Evolutionary conservation across 2,113 vertebrate species (phyloP), one percentile per base, ranked within the genome.

Genomic region (Epinephelus lanceolatus): DNA sequence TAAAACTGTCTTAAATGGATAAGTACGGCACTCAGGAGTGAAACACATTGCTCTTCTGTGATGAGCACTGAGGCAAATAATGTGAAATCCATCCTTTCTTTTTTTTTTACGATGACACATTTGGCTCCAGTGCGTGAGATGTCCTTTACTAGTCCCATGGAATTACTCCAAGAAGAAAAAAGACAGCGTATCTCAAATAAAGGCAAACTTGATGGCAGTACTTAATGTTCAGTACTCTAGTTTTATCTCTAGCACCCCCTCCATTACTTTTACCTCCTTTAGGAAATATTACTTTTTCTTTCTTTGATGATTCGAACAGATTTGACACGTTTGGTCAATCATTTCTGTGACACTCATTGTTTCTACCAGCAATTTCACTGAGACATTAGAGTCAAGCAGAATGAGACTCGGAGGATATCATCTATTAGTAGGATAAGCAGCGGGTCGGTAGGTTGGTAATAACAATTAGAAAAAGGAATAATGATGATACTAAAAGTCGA

Each of bases 141-240:
- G 77, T 81, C 21, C 53, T 81, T 65, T 66, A 69, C 45, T 65
- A 56, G n/a, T 80, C 76, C 71, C 57, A 40, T 40, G 49, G 61
- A 83, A 55, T 69, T 18, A 79, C 55, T 59, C 18, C 51, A 13
- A 70, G 42, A 69, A 62, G 37, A 21, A 37, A 75, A 78, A 75
- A 73, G 37, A 47, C 40, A 74, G 47, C 47, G 19, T 9, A 57
- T 57, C n/a, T 73, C 40, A 49, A 76, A 70, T 63, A 45, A 81
- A 73, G 30, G 40, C 6, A 66, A 47, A 70, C 27, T 69, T 37
- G 69, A 77, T 74, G 72, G 72, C 70, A 25, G 76, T 14, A 45
- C 37, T 76, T 76, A 81, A 73, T 23, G 59, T 40, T 14, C 18
- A 37, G 27, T 27, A 30, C 47, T 55, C 47, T 33, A 27, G 76